Evolutionary conservation across 2,113 vertebrate genomes (phyloP).

Genomic region (Ursus arctos): DNA sequence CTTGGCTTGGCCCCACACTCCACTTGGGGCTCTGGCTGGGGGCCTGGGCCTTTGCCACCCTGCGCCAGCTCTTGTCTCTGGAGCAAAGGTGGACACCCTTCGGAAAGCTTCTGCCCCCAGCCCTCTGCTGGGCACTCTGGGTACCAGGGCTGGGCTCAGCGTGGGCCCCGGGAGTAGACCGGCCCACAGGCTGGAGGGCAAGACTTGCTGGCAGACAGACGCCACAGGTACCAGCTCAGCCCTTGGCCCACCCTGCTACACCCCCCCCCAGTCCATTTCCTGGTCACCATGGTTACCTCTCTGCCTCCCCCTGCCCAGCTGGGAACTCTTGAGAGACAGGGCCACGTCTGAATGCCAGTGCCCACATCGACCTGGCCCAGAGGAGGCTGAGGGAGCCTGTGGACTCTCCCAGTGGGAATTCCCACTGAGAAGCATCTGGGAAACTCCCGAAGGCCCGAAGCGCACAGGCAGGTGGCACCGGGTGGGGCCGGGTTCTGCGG

Average conservation of each 20-base stretch:
- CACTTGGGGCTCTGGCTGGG: not conserved
- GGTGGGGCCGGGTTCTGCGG: not conserved
- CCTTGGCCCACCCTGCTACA: not conserved
- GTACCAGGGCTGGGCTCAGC: not conserved
- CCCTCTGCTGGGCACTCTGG: not conserved
- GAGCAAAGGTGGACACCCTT: not conserved
- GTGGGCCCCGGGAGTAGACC: not conserved
- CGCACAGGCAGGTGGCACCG: not conserved
- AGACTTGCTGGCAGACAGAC: not conserved
- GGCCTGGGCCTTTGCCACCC: not conserved
- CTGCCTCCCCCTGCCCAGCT: accelerated
- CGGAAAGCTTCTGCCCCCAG: not conserved
- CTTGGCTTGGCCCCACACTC: not conserved
- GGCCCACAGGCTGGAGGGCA: not conserved
- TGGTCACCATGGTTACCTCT: no score
- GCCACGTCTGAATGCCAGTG: accelerated
- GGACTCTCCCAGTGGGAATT: not conserved
- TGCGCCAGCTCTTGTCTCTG: no score
- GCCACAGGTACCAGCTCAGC: not conserved
- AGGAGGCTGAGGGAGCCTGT: not conserved
- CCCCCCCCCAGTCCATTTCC: no score
- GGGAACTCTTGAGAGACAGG: not conserved
- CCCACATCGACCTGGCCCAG: not conserved
- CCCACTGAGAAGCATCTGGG: not conserved
- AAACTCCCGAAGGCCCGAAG: not conserved